Evolutionary conservation across 1,140 invertebrate species (phyloP).

Genomic region (Sminthurides bifidus): DNA sequence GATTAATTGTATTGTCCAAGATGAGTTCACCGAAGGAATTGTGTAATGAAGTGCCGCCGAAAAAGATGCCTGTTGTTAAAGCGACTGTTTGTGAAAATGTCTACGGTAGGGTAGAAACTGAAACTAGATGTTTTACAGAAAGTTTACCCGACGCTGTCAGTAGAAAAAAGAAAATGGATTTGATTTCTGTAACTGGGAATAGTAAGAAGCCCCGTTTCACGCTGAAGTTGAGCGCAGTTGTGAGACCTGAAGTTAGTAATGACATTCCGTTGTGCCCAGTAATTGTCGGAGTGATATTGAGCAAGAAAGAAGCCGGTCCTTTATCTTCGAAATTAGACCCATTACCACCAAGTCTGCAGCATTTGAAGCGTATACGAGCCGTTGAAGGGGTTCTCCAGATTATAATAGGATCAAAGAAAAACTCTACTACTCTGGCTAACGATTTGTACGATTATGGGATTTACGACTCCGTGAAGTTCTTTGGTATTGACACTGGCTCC

Average conservation of each 20-base stretch:
- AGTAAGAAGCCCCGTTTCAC: too few species aligned
- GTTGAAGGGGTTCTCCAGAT: conserved; percentile 45
- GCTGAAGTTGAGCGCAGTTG: conserved; percentile 33
- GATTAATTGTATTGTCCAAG: not conserved
- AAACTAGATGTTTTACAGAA: not conserved
- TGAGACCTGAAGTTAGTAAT: conserved; percentile 42
- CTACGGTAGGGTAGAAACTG: not conserved
- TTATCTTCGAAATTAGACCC: conserved; percentile 46
- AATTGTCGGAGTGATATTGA: conserved; percentile 46
- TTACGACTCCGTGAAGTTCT: too few species aligned
- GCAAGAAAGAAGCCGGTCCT: conserved; percentile 50
- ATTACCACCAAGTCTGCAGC: conserved; percentile 46
- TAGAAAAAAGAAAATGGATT: not conserved
- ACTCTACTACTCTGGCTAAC: too few species aligned
- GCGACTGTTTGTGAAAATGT: not conserved
- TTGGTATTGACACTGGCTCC: conserved; percentile 41
- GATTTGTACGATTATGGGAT: too few species aligned
- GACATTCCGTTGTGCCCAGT: conserved; percentile 44
- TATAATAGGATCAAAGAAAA: conserved; percentile 45
- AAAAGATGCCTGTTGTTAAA: too few species aligned
- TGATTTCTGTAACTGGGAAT: not conserved
- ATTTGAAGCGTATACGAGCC: conserved; percentile 56
- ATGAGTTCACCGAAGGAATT: conserved; percentile 3
- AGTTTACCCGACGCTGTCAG: not conserved
- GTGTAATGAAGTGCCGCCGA: not conserved